phyloP scores from a whole-genome alignment of 1,140 invertebrate species.

The Grapholita molesta region DNA sequence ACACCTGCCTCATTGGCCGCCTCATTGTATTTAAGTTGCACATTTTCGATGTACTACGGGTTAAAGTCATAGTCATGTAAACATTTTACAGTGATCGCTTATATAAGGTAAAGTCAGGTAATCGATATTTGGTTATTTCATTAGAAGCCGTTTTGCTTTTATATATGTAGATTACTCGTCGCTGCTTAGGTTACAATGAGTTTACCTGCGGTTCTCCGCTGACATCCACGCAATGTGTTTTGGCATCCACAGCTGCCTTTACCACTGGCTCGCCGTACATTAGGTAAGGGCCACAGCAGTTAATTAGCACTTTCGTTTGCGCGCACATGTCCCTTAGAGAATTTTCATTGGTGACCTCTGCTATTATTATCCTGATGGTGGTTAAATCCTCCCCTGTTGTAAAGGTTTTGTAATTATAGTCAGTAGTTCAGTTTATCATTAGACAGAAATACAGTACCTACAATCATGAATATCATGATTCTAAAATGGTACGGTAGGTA shows the following conservation, averaged over 20 bases:
- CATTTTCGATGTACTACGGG: constrained; percentile 91
- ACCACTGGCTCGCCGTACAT: constrained; percentile 95
- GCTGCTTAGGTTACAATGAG: too few relatives aligned
- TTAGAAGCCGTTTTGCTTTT: too few relatives aligned
- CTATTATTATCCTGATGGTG: constrained; percentile 84
- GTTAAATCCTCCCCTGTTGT: constrained; percentile 81
- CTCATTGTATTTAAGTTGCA: constrained; percentile 89
- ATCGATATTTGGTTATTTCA: too few relatives aligned
- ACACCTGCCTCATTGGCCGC: constrained; percentile 87
- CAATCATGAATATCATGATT: too few relatives aligned
- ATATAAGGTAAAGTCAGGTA: too few relatives aligned
- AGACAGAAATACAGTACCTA: too few relatives aligned
- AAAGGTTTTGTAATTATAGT: too few relatives aligned
- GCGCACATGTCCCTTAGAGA: constrained; percentile 88
- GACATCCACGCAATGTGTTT: constrained; percentile 93
- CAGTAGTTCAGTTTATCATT: too few relatives aligned
- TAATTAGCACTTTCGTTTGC: constrained; percentile 86
- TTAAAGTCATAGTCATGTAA: too few relatives aligned
- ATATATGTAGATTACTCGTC: too few relatives aligned
- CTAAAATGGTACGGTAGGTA: too few relatives aligned
- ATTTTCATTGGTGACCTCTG: constrained; percentile 85
- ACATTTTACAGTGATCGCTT: too few relatives aligned
- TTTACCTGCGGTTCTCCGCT: constrained; percentile 96
- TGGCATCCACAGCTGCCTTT: constrained; percentile 89
- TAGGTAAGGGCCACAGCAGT: constrained; percentile 93